Base-by-base conservation (phyloP, 2,888 invertebrate genomes). In the Anthrax anthrax region DNA sequence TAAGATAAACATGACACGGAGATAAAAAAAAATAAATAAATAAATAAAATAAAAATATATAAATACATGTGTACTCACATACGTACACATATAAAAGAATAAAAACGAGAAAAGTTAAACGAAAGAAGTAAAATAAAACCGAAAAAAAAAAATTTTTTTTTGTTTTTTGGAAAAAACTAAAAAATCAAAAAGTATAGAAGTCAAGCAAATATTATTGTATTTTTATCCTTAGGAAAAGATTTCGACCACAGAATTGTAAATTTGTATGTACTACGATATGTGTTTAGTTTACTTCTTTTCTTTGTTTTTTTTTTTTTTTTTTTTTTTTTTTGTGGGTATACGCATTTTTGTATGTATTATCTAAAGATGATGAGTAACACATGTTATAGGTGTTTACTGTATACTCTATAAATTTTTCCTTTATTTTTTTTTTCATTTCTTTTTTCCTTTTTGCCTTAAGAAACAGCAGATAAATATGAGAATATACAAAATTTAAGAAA, bases 301-400 rank as follows among this genome's bases (percentile, higher is more conserved):
- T 32, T 12, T 5, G 9, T 32, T 12, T 32, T 32, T 10, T 10
- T 10, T 29, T 10, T 9, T 12, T 1, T 32, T 12, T 32, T 12
- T 32, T 29, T 32, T 12, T 32, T 1, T 12, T 32, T 32, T 12
- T 9, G 29, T 32, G 3, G 8, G 29, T 32, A 32, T 12, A 32
- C 23, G 9, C 5, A 27, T 8, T 27, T 32, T 12, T 23, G 23
- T 23, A 23, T 23, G 23, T 23, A 23, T 6, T 8, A 23, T 23
- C 23, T 6, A n/a, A 23, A 6, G 8, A 12, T 32, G 13, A 29
- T 29, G 19, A 40, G 23, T 41, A 46, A 42, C 46, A 46, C 19
- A 41, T 46, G 46, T 46, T 37, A 17, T 36, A 46, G 45, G 47
- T 50, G 47, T 50, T 50, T 47, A 47, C 36, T 38, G 42, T 47